These are phyloP conservation scores for Cataglyphis altisquamis DNA, from an alignment of 2,888 invertebrate genomes.

Conservation along the genomic window DNA sequence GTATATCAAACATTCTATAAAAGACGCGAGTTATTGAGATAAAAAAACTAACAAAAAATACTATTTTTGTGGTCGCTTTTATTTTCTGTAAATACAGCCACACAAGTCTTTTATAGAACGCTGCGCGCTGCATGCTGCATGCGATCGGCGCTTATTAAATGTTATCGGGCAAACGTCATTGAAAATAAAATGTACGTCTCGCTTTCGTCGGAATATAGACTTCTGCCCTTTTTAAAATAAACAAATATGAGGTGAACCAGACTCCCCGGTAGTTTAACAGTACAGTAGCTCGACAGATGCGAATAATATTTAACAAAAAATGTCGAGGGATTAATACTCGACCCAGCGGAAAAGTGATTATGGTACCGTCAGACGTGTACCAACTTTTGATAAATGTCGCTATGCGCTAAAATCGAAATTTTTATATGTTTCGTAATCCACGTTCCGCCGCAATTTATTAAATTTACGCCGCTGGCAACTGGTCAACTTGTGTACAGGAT, in stretches of 20 bases:
- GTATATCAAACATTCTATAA: constrained; percentile 14
- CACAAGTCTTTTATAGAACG: constrained; percentile 42
- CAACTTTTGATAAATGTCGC: constrained; percentile 43
- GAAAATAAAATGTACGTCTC: constrained; percentile 53
- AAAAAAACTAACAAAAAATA: constrained; percentile 34
- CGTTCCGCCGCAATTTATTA: constrained; percentile 38
- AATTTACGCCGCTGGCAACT: constrained; percentile 48
- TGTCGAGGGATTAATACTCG: constrained; percentile 38
- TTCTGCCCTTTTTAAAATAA: constrained; percentile 37
- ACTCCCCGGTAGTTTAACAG: constrained; percentile 26
- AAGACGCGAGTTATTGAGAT: constrained; percentile 15
- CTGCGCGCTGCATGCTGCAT: constrained; percentile 41
- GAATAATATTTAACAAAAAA: constrained; percentile 46
- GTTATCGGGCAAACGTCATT: constrained; percentile 56
- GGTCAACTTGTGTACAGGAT: constrained; percentile 43
- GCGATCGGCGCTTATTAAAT: constrained; percentile 55
- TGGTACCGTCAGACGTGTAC: constrained; percentile 1
- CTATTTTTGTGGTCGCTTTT: constrained; percentile 51
- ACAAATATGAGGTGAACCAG: constrained; percentile 40
- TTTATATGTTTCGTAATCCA: constrained; percentile 43
- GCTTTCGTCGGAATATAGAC: constrained; percentile 32
- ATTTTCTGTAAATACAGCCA: constrained; percentile 45
- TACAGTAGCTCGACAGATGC: constrained; percentile 26
- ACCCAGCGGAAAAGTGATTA: constrained; percentile 35
- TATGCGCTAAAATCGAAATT: constrained; percentile 46